phyloP scores from a whole-genome alignment of 1,140 invertebrate genomes.

The Pomacea maculata region DNA sequence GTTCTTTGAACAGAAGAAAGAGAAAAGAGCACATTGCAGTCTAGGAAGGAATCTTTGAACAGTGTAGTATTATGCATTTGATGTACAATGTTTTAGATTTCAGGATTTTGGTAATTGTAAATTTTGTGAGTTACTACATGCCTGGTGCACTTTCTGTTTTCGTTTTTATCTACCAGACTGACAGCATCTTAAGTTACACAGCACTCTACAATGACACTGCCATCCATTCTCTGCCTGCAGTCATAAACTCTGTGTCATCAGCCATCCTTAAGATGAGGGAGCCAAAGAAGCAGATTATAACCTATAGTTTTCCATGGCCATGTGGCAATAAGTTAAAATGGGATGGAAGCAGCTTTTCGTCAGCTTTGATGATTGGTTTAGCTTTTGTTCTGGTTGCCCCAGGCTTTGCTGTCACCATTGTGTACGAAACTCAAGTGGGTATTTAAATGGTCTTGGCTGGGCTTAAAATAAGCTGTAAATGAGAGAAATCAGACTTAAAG shows the following conservation, averaged over 20 bases:
- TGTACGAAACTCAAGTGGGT: constrained; percentile 82
- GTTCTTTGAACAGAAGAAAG: too few species aligned
- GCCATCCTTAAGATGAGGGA: constrained; percentile 68
- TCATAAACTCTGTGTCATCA: constrained; percentile 80
- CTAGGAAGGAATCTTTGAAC: too few species aligned
- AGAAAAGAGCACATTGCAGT: too few species aligned
- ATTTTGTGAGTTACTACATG: background rate
- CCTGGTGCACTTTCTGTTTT: background rate
- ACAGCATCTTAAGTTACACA: constrained; percentile 68
- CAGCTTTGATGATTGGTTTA: constrained; percentile 80
- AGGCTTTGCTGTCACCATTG: constrained; percentile 81
- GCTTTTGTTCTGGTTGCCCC: constrained; percentile 80
- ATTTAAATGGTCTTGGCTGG: background rate
- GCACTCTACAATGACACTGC: constrained; percentile 82
- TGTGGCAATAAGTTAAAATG: constrained; percentile 75
- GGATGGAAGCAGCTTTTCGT: constrained; percentile 76
- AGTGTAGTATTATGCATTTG: too few species aligned
- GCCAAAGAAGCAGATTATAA: constrained; percentile 31
- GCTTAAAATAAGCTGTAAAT: too few species aligned
- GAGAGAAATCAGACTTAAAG: too few species aligned
- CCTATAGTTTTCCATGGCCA: constrained; percentile 73
- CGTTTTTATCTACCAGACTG: constrained; percentile 1
- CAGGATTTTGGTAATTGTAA: background rate
- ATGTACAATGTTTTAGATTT: background rate
- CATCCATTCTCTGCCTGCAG: constrained; percentile 80